phyloP scores from a whole-genome alignment of 1,140 invertebrate species.

The Drosophila lini region DNA sequence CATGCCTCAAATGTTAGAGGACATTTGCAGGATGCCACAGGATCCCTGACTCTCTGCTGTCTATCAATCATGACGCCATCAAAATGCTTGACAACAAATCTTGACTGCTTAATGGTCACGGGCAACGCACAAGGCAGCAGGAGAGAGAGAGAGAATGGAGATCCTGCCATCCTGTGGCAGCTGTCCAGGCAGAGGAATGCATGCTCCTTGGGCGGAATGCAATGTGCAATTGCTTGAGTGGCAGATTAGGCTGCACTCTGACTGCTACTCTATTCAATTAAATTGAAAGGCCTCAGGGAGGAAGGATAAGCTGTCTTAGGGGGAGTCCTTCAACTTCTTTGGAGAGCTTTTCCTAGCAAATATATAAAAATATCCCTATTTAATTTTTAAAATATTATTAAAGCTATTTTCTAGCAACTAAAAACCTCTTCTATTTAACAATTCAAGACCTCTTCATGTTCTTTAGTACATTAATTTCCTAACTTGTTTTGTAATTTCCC shows the following conservation, averaged over 20 bases:
- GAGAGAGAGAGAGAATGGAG: not conserved
- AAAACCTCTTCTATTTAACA: no score
- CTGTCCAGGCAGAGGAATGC: not conserved
- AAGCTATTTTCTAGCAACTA: no score
- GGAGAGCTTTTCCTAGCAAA: not conserved
- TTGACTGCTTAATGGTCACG: conserved; percentile 71
- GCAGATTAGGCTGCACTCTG: conserved; percentile 23
- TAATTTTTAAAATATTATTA: no score
- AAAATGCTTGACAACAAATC: conserved; percentile 74
- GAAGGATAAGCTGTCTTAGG: not conserved
- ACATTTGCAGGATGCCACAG: not conserved
- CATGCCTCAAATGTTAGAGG: conserved; percentile 59
- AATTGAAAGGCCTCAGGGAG: not conserved
- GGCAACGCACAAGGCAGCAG: conserved; percentile 19
- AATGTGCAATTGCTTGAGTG: conserved; percentile 24
- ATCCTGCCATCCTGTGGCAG: conserved; percentile 1
- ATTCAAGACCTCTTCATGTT: no score
- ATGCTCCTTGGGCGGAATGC: conserved; percentile 2
- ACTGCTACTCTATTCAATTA: conserved; percentile 8
- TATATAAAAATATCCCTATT: not conserved
- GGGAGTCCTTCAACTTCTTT: not conserved
- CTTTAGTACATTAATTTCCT: no score
- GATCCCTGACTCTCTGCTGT: conserved; percentile 4
- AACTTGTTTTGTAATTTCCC: no score
- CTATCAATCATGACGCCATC: conserved; percentile 68